Base-by-base conservation (phyloP, 2,888 invertebrate species). In the Agrotis ipsilon region DNA sequence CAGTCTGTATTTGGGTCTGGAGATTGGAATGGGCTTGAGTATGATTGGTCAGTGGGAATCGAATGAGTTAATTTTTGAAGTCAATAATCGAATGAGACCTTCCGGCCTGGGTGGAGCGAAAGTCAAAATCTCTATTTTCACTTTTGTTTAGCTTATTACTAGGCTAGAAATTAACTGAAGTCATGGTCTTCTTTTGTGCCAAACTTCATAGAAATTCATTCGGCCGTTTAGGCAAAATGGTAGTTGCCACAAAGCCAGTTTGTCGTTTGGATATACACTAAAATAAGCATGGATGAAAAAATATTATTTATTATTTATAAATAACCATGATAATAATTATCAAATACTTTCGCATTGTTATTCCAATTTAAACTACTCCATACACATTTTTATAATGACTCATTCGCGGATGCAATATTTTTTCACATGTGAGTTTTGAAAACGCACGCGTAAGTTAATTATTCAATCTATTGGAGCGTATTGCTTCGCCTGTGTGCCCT, bases 401-500 rank as follows among this genome's bases (percentile, higher is more conserved):
- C 51, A 59, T 75, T 75, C 54, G 55, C 62, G 39, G n/a, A 72
- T 72, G 69, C 75, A 73, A 75, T 72, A 67, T 73, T 79, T 77
- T 85, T 76, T 78, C 71, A 67, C 68, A 69, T 62, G 70, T 80
- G 81, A 78, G 76, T 78, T 80, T 85, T 87, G 72, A 82, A 83
- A 87, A 87, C 81, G 79, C 72, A 54, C 74, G 73, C 78, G 75
- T 85, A 83, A 83, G 86, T 89, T 82, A 88, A 90, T 90, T 88
- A 90, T 88, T 86, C 88, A 88, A 87, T 80, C 81, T 88, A 79
- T 84, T 85, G 89, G 81, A 82, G 84, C 87, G 86, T 81, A 73
- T 61, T 80, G 75, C 60, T 57, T 58, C 46, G 62, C 54, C 46
- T 60, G 51, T 68, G 39, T 69, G 68, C 68, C 14, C 13, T 68